phyloP scores from a whole-genome alignment of 2,113 vertebrate species.

The Acrocephalus kingi region DNA sequence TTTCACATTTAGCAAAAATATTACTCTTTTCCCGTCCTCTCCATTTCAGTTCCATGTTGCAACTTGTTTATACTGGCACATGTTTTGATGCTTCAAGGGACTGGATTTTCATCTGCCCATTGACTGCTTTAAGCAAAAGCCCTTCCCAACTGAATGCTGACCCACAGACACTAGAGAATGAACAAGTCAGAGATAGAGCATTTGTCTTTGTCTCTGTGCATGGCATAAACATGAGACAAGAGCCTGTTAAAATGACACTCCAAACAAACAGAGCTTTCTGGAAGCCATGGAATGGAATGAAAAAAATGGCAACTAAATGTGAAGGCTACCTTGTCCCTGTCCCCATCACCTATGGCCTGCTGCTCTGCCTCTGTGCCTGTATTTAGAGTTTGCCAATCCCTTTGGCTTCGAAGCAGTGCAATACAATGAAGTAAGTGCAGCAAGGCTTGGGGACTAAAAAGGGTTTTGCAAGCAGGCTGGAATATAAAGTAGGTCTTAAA shows the following conservation, averaged over 20 bases:
- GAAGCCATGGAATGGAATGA: not conserved
- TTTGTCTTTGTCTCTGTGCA: not conserved
- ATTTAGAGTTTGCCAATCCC: not conserved
- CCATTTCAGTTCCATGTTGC: not conserved
- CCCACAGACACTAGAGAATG: not conserved
- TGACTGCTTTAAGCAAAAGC: not conserved
- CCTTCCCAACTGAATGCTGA: not conserved
- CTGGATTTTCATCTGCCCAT: not conserved
- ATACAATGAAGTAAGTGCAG: constrained; percentile 14
- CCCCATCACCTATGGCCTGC: not conserved
- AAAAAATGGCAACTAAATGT: not conserved
- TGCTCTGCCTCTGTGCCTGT: not conserved
- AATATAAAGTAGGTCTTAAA: constrained; percentile 56
- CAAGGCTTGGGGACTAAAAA: not conserved
- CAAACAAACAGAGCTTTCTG: not conserved
- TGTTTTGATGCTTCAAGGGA: not conserved
- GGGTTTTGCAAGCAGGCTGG: not conserved
- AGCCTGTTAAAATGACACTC: not conserved
- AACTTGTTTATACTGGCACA: not conserved
- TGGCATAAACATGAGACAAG: not conserved
- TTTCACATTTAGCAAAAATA: not conserved
- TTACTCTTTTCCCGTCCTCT: not conserved
- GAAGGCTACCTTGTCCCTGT: not conserved
- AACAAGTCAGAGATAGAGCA: not conserved
- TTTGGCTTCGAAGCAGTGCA: fast-evolving